Percentiles rank a stretch among this genome's conserved stretches.
These are phyloP conservation scores for Sciaenops ocellatus DNA, from an alignment of 2,797 vertebrate species.

Conservation along the genomic window DNA sequence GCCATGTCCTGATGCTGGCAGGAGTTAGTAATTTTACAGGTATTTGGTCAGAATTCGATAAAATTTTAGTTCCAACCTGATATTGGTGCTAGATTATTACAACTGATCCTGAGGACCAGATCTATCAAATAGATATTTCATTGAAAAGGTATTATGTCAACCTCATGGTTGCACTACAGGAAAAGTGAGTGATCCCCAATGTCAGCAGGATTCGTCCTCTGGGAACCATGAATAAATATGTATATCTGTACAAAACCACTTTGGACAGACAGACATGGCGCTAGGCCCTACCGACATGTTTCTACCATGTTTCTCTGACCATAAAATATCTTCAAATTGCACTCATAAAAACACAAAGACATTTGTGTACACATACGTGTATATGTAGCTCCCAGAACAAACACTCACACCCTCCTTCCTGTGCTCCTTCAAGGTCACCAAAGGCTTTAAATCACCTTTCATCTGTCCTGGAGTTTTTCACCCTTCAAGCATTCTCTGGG, in stretches of 20 bases:
- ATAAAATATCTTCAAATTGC: conserved; percentile 21
- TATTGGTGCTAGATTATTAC: not conserved
- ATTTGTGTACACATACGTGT: conserved; percentile 20
- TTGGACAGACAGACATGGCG: not conserved
- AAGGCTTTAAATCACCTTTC: conserved; percentile 64
- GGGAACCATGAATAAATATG: not conserved
- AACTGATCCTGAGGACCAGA: not conserved
- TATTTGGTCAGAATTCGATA: not conserved
- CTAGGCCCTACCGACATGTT: not conserved
- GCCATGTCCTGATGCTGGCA: not conserved
- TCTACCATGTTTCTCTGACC: conserved; percentile 4
- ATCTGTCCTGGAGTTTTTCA: conserved; percentile 43
- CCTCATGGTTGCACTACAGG: not conserved
- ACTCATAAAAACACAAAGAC: conserved; percentile 26
- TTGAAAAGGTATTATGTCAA: not conserved
- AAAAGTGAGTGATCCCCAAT: not conserved
- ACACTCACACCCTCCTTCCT: conserved; percentile 48
- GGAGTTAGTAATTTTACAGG: not conserved
- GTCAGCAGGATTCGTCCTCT: not conserved
- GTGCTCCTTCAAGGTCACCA: conserved; percentile 62
- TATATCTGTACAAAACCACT: not conserved
- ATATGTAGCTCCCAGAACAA: conserved; percentile 36
- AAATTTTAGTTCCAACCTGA: not conserved
- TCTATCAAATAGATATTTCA: not conserved
- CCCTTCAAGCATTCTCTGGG: conserved; percentile 34